Evolutionary conservation across 2,113 vertebrate species (phyloP), one percentile per base, ranked within the genome.

Genomic region (Atlantisia rogersi): DNA sequence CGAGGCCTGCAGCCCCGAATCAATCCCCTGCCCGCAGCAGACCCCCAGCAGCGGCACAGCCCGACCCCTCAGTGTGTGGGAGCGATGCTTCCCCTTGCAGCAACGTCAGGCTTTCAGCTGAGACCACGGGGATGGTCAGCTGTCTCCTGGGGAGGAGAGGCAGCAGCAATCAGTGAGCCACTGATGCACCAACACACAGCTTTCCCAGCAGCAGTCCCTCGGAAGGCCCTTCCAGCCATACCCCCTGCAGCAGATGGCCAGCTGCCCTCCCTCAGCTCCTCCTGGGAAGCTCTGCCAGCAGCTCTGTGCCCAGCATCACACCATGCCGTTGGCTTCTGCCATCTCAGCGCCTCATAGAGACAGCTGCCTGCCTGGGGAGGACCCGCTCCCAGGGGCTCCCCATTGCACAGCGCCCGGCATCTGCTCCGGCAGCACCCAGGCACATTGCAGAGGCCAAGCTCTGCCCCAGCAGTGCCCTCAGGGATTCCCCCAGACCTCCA

Each of bases 1-100:
- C 6, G 6, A 53, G 48, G 32, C 58, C 21, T 65, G 32, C 26
- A 6, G 10, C 22, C 31, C 32, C 1, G 0, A 12, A 37, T 5
- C 60, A 37, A 22, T 14, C 2, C 31, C 44, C 68, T 9, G 29
- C 42, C 44, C 12, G 31, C 2, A 70, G n/a, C 75, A 20, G 39
- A 64, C n/a, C 21, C 65, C 35, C 35, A 2, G 1, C 44, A 35
- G 68, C 56, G n/a, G 35, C 5, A 4, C 21, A n/a, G 17, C 22
- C 42, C 19, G 10, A 55, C 32, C 10, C 73, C 55, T 29, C 3
- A 2, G 24, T 16, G 20, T 13, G 26, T 56, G 7, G 37, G 16
- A 37, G 53, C 42, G 12, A 35, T 3, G 20, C 44, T n/a, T 52
- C 25, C 63, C 24, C 63, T 40, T 4, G 19, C 24, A 40, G 42